Evolutionary conservation across 2,113 vertebrate genomes (phyloP).

Genomic region (Genyomyrus donnyi): DNA sequence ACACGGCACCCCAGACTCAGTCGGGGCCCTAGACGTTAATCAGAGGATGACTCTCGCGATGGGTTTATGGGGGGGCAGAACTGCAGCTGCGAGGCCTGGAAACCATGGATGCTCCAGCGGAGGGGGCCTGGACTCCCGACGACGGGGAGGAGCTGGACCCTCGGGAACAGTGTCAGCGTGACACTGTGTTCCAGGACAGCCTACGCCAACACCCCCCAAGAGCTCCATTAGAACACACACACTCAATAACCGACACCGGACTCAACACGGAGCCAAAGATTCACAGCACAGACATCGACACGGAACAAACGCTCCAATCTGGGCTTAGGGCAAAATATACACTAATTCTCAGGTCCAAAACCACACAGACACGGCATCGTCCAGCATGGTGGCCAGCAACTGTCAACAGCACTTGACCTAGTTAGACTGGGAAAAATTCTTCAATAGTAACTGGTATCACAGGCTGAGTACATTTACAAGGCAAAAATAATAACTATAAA

Average conservation of each 20-base stretch:
- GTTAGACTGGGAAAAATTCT: not conserved
- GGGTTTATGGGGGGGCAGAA: not conserved
- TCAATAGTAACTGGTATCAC: not conserved
- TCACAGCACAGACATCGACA: not conserved
- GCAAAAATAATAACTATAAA: not conserved
- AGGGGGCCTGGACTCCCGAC: not conserved
- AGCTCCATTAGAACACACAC: not conserved
- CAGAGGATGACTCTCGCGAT: not conserved
- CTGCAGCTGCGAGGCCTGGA: not conserved
- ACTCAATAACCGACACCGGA: not conserved
- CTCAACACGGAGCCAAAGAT: not conserved
- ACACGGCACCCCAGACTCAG: not conserved
- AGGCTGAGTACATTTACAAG: not conserved
- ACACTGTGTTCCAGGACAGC: not conserved
- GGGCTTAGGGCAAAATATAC: not conserved
- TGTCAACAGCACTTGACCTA: not conserved
- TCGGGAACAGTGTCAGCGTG: not conserved
- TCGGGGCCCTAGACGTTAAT: not conserved
- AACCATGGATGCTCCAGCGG: not conserved
- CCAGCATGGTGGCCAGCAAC: not conserved
- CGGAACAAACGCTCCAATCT: not conserved
- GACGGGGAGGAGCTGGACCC: not conserved
- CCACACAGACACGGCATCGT: not conserved
- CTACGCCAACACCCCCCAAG: not conserved
- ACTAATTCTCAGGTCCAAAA: not conserved